These are phyloP conservation scores for Brachionus plicatilis DNA, from an alignment of 1,140 invertebrate species.

Conservation along the genomic window DNA sequence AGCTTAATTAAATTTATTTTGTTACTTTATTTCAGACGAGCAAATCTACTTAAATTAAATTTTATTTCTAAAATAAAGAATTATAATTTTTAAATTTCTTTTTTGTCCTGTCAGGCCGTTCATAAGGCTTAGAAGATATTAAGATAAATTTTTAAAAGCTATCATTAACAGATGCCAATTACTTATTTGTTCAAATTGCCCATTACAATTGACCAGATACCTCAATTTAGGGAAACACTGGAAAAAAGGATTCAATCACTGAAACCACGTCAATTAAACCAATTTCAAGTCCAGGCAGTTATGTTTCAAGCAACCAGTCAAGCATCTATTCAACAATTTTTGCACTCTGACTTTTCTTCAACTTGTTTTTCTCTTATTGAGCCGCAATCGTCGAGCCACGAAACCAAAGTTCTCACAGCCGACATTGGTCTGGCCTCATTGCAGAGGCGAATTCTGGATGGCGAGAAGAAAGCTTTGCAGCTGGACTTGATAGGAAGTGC, in stretches of 20 bases:
- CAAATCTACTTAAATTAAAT: neutral
- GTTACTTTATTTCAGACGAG: conserved; percentile 17
- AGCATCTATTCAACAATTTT: conserved; percentile 20
- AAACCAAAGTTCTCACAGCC: conserved; percentile 29
- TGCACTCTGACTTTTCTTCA: conserved; percentile 26
- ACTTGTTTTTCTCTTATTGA: conserved; percentile 36
- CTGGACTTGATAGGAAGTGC: neutral
- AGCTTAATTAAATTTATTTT: neutral
- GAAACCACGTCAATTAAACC: conserved; percentile 19
- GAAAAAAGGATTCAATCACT: conserved; percentile 20
- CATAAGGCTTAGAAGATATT: neutral
- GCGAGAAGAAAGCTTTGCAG: conserved; percentile 14
- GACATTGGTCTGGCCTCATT: conserved; percentile 31
- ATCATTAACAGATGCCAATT: neutral
- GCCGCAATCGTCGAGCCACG: neutral
- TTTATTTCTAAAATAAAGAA: conserved; percentile 5
- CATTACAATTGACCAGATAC: conserved; percentile 23
- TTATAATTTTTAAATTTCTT: neutral
- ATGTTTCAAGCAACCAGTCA: conserved; percentile 19
- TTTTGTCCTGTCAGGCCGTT: neutral
- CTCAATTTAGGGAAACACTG: conserved; percentile 17
- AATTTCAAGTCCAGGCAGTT: conserved; percentile 35
- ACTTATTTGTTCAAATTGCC: conserved; percentile 37
- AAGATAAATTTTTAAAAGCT: neutral
- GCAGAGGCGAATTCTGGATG: neutral